Base-by-base conservation (phyloP, 2,113 vertebrate species). In the Malurus melanocephalus region DNA sequence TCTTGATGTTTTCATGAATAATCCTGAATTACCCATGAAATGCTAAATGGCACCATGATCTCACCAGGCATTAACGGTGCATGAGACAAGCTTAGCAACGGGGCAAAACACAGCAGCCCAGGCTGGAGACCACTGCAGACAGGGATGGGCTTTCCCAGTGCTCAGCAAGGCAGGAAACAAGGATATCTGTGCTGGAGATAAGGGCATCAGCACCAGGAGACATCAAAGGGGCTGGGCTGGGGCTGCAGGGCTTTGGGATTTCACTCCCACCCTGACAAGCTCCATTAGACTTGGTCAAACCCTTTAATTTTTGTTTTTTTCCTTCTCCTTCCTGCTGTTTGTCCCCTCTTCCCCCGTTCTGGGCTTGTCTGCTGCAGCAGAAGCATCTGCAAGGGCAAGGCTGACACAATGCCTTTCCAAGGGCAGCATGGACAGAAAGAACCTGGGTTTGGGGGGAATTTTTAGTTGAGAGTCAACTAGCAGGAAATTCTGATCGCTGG, bases 51-150 rank as follows among this genome's bases (percentile, higher is more conserved):
- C 87, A 95, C 87, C 88, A 88, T 96, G 97, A 97, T 57, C 94
- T 97, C 96, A 96, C 67, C 88, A 76, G 91, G 95, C 68, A 49
- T 87, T 89, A 97, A 90, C 91, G 80, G 57, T 8, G 88, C 92
- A 90, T 90, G 95, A 96, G 93, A 74, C 90, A 92, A 96, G 82
- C 96, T 87, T 97, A 97, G 96, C 96, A 97, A 97, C 97, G 48
- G 26, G 84, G 91, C 88, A 96, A 95, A 96, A 96, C 92, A 96
- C 49, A 89, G 92, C 92, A 90, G 89, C 77, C 74, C 68, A 8
- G 35, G 66, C 80, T 86, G 86, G 52, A 92, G 83, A 92, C 84
- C 80, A 74, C 81, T 88, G 55, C 22, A 55, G 79, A 4, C 87
- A 52, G 32, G 64, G 85, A 93, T 26, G 38, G 81, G 67, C 88